These are phyloP conservation scores for Pteronotus mesoamericanus DNA, from an alignment of 2,797 vertebrate species.

Conservation along the genomic window DNA sequence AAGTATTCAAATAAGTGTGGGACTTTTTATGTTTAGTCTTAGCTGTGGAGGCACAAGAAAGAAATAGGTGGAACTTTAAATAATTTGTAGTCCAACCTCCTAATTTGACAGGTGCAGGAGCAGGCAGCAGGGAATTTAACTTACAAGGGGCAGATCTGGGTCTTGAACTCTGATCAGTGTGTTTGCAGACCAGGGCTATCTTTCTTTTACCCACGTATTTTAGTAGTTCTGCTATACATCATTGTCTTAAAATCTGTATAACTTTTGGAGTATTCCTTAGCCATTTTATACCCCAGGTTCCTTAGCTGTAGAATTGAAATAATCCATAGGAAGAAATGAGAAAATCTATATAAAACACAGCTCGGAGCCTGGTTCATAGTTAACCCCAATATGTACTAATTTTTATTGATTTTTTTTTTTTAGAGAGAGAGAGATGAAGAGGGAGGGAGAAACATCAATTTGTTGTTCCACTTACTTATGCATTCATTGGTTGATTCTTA, in stretches of 20 bases:
- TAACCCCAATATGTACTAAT: not conserved
- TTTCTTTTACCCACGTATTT: slow-evolving; percentile 14
- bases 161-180: not conserved
- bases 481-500: not conserved
- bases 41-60: not conserved
- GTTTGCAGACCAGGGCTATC: not conserved
- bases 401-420: not conserved
- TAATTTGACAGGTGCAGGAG: not conserved
- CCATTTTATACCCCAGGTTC: not conserved
- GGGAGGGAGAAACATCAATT: not conserved
- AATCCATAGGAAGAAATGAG: not conserved
- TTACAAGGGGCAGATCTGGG: not conserved
- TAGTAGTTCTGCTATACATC: not conserved
- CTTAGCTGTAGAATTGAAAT: not conserved
- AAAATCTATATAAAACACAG: not conserved
- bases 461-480: not conserved
- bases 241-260: not conserved
- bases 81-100: not conserved
- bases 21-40: not conserved
- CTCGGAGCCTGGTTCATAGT: not conserved
- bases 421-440: too few relatives aligned
- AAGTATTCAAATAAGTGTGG: not conserved
- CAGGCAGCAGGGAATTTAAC: not conserved
- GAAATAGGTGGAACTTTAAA: not conserved
- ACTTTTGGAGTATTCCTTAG: not conserved